Evolutionary conservation across 2,888 invertebrate species (phyloP).

Genomic region (Sabatieria punctata): DNA sequence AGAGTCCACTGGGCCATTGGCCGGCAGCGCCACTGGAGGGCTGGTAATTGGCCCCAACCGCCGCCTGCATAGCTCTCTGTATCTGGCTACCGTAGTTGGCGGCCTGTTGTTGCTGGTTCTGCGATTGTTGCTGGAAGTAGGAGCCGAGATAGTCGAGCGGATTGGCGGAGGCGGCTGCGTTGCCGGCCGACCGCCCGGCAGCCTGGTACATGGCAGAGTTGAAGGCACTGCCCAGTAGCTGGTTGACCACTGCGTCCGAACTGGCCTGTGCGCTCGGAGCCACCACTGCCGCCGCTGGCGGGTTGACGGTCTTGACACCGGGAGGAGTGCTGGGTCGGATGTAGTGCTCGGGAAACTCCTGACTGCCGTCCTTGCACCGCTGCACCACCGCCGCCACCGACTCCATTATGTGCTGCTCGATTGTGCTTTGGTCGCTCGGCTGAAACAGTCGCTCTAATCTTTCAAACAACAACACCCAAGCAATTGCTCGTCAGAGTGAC

Average conservation of each 20-base stretch:
- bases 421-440: background rate
- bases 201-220: background rate
- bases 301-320: background rate
- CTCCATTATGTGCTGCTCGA: conserved; percentile 7
- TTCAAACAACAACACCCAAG: too few species aligned
- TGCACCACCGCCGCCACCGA: conserved; percentile 6
- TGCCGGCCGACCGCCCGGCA: background rate
- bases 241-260: background rate
- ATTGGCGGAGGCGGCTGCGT: background rate
- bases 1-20: background rate
- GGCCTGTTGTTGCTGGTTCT: background rate
- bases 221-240: background rate
- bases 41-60: background rate
- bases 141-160: background rate
- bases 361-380: conserved; percentile 7
- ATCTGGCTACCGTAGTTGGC: background rate
- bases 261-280: background rate
- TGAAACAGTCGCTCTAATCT: background rate
- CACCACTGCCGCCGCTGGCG: background rate
- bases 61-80: background rate
- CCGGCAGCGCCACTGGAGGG: too few species aligned
- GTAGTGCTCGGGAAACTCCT: conserved; percentile 7
- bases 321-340: conserved; percentile 8
- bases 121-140: background rate
- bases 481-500: too few species aligned